Percentiles rank a stretch among this genome's conserved stretches.
Evolutionary conservation across 30 jellyfish, hydroid and myxozoan species (phyloP).

Genomic region (Hydractinia symbiolongicarpus): DNA sequence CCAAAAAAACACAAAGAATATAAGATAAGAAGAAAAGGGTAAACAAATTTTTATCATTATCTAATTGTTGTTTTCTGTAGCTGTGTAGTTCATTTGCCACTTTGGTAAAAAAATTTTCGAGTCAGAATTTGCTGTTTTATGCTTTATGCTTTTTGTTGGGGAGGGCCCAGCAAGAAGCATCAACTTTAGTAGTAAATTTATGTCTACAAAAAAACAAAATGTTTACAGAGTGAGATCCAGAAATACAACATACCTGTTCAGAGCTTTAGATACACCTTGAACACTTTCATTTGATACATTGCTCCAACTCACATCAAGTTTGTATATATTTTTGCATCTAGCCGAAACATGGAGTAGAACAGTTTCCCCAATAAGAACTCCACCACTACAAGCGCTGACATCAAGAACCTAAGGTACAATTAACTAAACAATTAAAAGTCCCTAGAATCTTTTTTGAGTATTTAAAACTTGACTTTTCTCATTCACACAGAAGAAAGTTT

Average conservation of each 20-base stretch:
- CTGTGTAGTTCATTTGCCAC: too few relatives aligned
- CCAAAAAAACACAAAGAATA: neutral
- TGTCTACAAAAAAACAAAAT: too few relatives aligned
- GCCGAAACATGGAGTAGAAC: conserved; percentile 61
- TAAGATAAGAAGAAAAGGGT: neutral
- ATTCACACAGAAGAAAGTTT: too few relatives aligned
- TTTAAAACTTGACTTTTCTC: too few relatives aligned
- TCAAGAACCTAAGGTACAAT: conserved; percentile 52
- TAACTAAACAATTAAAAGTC: neutral
- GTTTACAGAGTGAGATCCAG: too few relatives aligned
- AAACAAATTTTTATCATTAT: neutral
- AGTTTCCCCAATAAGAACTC: conserved; percentile 69
- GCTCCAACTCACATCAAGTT: conserved; percentile 90
- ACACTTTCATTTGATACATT: conserved; percentile 68
- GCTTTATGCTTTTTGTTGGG: too few relatives aligned
- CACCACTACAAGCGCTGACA: conserved; percentile 84
- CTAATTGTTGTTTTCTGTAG: too few relatives aligned
- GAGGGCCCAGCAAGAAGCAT: too few relatives aligned
- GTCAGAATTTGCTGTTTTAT: too few relatives aligned
- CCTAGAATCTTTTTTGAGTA: too few relatives aligned
- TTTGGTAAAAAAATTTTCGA: too few relatives aligned
- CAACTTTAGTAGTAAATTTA: too few relatives aligned
- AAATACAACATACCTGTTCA: conserved; percentile 45
- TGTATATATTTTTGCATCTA: conserved; percentile 46
- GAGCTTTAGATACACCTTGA: conserved; percentile 48